These are phyloP conservation scores for Agrotis exclamationis DNA, from an alignment of 2,888 invertebrate genomes.

Conservation along the genomic window DNA sequence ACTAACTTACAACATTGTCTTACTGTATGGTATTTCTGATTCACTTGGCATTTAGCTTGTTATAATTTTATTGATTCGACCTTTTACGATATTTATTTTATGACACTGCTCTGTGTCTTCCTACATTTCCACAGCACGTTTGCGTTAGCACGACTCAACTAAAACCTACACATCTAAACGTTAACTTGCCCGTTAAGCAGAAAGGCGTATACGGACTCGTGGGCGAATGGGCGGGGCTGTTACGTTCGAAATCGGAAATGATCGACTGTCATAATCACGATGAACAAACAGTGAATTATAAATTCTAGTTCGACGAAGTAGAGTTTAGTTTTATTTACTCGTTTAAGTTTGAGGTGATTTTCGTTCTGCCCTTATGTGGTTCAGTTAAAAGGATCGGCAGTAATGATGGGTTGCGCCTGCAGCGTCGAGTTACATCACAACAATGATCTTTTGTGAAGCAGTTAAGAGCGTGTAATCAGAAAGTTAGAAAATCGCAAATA, in stretches of 20 bases:
- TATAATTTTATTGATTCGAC: constrained; percentile 8
- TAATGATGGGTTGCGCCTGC: constrained; percentile 75
- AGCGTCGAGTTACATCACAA: constrained; percentile 66
- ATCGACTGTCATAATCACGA: constrained; percentile 76
- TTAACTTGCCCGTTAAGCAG: constrained; percentile 46
- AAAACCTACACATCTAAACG: constrained; percentile 41
- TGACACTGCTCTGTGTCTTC: constrained; percentile 12
- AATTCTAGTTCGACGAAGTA: constrained; percentile 38
- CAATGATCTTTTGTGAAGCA: constrained; percentile 62
- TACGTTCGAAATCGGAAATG: constrained; percentile 76
- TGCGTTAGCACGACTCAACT: constrained; percentile 47
- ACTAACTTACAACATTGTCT: background rate
- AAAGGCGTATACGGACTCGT: constrained; percentile 70
- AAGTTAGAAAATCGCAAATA: too few relatives aligned
- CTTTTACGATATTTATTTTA: constrained; percentile 28
- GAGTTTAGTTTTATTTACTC: constrained; percentile 52
- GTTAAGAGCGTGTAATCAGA: too few relatives aligned
- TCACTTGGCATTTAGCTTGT: background rate
- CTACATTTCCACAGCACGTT: constrained; percentile 26
- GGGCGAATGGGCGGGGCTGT: constrained; percentile 71
- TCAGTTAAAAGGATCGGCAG: constrained; percentile 76
- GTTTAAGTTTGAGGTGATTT: constrained; percentile 48
- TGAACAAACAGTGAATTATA: constrained; percentile 34
- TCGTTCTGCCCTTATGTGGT: constrained; percentile 63
- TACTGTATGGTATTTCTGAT: background rate